phyloP scores from a whole-genome alignment of 2,888 invertebrate species.

The Eupithecia vulgata region DNA sequence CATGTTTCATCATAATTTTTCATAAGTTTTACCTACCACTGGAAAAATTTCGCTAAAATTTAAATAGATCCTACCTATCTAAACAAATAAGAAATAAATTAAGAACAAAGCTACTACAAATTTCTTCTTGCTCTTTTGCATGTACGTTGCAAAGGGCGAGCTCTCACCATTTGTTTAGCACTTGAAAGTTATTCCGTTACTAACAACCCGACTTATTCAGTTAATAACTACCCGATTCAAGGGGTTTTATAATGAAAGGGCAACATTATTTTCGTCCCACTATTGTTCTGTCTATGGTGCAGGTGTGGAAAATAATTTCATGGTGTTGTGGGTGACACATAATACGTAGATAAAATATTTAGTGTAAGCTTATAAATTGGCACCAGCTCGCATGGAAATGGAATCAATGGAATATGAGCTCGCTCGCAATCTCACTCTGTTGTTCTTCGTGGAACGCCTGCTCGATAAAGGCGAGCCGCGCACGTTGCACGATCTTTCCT shows the following conservation, averaged over 20 bases:
- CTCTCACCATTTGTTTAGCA: no score
- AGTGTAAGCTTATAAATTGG: constrained; percentile 80
- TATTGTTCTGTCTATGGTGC: constrained; percentile 70
- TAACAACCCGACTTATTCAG: no score
- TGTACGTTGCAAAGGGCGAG: no score
- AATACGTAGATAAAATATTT: constrained; percentile 78
- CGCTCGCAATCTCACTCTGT: constrained; percentile 96
- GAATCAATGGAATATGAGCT: constrained; percentile 97
- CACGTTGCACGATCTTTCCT: constrained; percentile 98
- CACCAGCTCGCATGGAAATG: constrained; percentile 87
- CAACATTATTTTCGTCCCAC: constrained; percentile 56
- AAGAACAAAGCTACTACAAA: no score
- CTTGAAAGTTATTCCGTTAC: neutral
- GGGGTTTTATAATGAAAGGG: constrained; percentile 25
- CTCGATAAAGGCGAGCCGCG: constrained; percentile 98
- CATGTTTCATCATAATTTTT: no score
- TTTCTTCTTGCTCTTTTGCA: no score
- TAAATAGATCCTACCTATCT: no score
- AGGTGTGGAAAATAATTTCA: constrained; percentile 76
- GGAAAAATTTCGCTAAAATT: no score
- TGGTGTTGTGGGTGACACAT: constrained; percentile 85
- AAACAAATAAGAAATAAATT: no score
- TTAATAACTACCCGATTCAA: neutral
- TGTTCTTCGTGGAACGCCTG: constrained; percentile 99
- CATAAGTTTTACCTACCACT: no score